Conservation (phyloP, 2,888 invertebrate species). For the Chymomyza caudatula region DNA sequence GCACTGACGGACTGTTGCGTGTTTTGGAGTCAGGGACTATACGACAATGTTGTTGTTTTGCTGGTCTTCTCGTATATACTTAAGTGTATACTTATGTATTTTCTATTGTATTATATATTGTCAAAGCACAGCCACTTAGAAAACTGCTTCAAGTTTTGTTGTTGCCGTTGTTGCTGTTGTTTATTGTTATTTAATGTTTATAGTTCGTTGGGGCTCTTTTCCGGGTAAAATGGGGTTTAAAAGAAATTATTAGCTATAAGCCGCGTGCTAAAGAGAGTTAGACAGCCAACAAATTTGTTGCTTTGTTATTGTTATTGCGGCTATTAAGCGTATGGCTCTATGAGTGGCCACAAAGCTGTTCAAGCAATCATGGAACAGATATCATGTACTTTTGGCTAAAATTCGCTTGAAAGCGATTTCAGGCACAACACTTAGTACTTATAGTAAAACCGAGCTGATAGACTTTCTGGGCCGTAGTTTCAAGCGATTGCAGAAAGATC, state of each 20-base stretch:
- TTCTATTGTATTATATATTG: slow-evolving; percentile 60
- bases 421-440: neutral
- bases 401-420: neutral
- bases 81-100: slow-evolving; percentile 28
- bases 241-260: slow-evolving; percentile 36
- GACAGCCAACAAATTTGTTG: neutral
- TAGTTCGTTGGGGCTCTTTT: slow-evolving; percentile 30
- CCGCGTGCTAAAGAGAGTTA: neutral
- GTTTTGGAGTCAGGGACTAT: slow-evolving; percentile 59
- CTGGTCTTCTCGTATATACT: slow-evolving; percentile 20
- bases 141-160: slow-evolving; percentile 55
- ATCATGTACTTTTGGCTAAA: no score
- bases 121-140: slow-evolving; percentile 54
- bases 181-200: slow-evolving; percentile 64
- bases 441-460: neutral
- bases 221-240: slow-evolving; percentile 26
- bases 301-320: neutral
- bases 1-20: slow-evolving; percentile 62
- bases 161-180: slow-evolving; percentile 19
- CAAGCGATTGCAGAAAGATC: neutral
- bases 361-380: no score
- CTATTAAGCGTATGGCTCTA: no score
- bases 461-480: neutral
- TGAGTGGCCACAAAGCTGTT: no score
- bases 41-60: slow-evolving; percentile 23